Conservation (phyloP, 2,797 vertebrate genomes). For the Glyptemys insculpta region DNA sequence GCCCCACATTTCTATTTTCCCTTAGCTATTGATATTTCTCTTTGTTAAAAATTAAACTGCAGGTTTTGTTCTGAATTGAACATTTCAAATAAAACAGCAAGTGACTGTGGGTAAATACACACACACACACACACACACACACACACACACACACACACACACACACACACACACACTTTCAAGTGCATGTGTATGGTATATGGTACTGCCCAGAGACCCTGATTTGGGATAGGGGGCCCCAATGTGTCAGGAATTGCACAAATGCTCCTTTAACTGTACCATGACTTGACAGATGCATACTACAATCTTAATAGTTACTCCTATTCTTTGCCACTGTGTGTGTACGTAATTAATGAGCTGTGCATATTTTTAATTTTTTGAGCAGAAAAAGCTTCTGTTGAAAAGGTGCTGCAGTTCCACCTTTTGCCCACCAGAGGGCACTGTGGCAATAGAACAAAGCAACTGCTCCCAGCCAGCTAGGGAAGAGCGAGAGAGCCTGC, state of each 20-base stretch:
- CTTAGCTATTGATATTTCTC: neutral
- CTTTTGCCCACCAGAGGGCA: too few species aligned
- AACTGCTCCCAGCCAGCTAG: too few species aligned
- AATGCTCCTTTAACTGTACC: neutral
- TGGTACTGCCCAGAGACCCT: neutral
- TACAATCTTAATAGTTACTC: neutral
- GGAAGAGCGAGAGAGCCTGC: too few species aligned
- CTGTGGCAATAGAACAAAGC: too few species aligned
- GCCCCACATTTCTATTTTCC: neutral
- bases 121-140: too few species aligned
- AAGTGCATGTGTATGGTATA: neutral
- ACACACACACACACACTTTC: too few species aligned
- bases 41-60: neutral
- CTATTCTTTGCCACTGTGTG: too few species aligned
- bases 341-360: too few species aligned
- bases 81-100: conserved; percentile 9
- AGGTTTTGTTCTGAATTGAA: neutral
- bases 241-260: conserved; percentile 3
- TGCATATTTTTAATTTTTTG: too few species aligned
- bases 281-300: neutral
- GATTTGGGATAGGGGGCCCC: neutral
- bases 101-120: conserved; percentile 11
- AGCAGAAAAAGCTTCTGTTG: too few species aligned
- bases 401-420: too few species aligned
- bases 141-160: too few species aligned